Evolutionary conservation across 2,797 vertebrate species (phyloP), one percentile per base, ranked within the genome.

Genomic region (Ctenosaura bakeri): DNA sequence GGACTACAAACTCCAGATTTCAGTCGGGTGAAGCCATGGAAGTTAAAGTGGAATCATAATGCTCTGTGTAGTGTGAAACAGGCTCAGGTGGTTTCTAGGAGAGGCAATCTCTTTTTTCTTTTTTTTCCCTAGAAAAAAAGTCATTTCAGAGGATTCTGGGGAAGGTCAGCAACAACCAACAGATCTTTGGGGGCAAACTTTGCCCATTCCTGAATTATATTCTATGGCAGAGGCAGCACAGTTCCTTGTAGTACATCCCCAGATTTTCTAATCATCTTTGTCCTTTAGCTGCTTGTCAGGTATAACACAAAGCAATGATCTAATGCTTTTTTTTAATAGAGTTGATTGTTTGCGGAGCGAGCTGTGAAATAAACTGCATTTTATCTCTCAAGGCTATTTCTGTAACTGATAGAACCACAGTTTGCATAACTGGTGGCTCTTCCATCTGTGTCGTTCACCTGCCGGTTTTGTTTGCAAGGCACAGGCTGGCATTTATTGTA

Each of bases 301-400:
- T 10, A 4, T 16, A 8, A 7, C 7, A 4, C 54, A n/a, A 42
- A 56, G 71, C 71, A 50, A 54, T 10, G 3, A 59, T 13, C 8
- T 14, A 42, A 73, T 71, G 22, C 4, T 24, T 18, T 46, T 89
- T 85, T 54, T 46, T 3, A 46, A 35, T 73, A 56, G 59, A 35
- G 24, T 12, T 13, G 1, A 1, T 74, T 88, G 79, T 90, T 90
- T 83, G 71, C 81, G 69, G 46, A 88, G 71, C 56, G 2, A 42
- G 69, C 71, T 76, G 80, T 73, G 69, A 66, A 82, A 66, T 62
- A 38, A 46, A 32, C 85, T 20, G 35, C 32, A 86, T 86, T 81
- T 64, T 73, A 5, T 77, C 38, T n/a, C 77, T 81, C 89, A 73
- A 62, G 77, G 83, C 89, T 85, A 16, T 56, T 80, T 79, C 74